Percentiles rank a stretch among this genome's conserved stretches.
Evolutionary conservation across 2,113 vertebrate species (phyloP).

Genomic region (Boulengeromyrus knoepffleri): DNA sequence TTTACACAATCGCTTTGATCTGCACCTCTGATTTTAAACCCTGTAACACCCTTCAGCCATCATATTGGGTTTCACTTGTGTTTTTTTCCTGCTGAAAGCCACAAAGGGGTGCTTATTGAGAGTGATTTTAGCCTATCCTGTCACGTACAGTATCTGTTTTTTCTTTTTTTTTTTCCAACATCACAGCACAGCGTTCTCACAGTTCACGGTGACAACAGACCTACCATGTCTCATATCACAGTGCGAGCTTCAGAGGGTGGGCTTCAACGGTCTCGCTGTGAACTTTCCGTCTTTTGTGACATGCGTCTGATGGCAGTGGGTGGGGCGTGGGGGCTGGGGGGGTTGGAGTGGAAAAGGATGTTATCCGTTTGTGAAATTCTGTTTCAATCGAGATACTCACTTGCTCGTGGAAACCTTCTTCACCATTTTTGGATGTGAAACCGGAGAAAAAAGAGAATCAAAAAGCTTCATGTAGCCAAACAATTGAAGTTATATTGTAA

Average conservation of each 20-base stretch:
- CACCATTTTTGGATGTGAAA: background rate
- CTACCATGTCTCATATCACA: background rate
- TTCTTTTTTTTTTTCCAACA: background rate
- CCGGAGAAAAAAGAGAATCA: background rate
- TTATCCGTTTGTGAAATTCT: background rate
- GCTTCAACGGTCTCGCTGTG: background rate
- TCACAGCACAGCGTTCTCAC: slow-evolving; percentile 6
- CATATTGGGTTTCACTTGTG: background rate
- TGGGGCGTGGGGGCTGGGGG: background rate
- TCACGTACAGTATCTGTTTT: background rate
- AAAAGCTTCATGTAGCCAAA: background rate
- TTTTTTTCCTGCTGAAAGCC: background rate
- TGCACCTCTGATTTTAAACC: background rate
- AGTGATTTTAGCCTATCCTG: background rate
- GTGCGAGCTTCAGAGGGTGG: background rate
- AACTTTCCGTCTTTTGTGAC: slow-evolving; percentile 16
- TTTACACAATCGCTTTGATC: background rate
- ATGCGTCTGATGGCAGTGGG: background rate
- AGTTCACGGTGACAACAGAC: background rate
- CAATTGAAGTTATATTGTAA: background rate
- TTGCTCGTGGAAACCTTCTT: background rate
- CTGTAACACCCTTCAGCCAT: background rate
- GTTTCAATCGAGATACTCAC: background rate
- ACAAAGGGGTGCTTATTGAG: background rate
- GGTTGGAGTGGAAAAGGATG: background rate